A percentile compares a stretch with the other conserved stretches of the same genome.
Conservation (phyloP, 2,797 vertebrate genomes). For the Falco naumanni region DNA sequence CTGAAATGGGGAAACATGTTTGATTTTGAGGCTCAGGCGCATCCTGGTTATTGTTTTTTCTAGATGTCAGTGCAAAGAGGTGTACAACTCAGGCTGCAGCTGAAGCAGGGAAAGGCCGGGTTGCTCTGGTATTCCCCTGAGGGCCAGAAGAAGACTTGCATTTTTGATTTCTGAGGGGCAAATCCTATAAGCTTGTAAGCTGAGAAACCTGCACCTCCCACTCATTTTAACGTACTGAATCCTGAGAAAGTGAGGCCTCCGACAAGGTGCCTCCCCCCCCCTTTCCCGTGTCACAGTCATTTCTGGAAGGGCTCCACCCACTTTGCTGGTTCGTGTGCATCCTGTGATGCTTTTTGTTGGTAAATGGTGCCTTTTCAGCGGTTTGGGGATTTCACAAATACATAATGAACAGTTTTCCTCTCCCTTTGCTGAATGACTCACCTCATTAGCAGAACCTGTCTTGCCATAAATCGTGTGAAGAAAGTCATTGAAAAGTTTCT, state of each 20-base stretch:
- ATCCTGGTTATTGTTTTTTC: background rate
- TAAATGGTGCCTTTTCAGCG: conserved; percentile 43
- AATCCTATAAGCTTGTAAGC: background rate
- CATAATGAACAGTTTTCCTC: conserved; percentile 53
- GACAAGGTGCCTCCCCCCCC: background rate
- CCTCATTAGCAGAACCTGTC: conserved; percentile 14
- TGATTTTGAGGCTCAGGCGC: background rate
- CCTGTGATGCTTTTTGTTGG: conserved; percentile 70
- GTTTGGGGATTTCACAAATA: conserved; percentile 68
- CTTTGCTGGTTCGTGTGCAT: conserved; percentile 54
- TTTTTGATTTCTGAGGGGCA: conserved; percentile 11
- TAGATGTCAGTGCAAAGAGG: background rate
- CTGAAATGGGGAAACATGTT: background rate
- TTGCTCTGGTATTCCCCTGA: conserved; percentile 58
- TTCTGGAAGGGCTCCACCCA: conserved; percentile 60
- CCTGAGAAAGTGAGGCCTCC: conserved; percentile 47
- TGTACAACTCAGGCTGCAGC: background rate
- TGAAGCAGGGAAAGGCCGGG: background rate
- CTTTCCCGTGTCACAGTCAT: background rate
- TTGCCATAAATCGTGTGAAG: conserved; percentile 27
- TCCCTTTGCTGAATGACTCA: conserved; percentile 64
- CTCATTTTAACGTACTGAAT: background rate
- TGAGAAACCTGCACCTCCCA: conserved; percentile 40
- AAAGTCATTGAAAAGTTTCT: conserved; percentile 10
- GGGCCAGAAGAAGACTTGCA: background rate